Percentiles rank a stretch among this genome's conserved stretches.
phyloP scores from a whole-genome alignment of 2,113 vertebrate species.

The Pogonocichla stellata region DNA sequence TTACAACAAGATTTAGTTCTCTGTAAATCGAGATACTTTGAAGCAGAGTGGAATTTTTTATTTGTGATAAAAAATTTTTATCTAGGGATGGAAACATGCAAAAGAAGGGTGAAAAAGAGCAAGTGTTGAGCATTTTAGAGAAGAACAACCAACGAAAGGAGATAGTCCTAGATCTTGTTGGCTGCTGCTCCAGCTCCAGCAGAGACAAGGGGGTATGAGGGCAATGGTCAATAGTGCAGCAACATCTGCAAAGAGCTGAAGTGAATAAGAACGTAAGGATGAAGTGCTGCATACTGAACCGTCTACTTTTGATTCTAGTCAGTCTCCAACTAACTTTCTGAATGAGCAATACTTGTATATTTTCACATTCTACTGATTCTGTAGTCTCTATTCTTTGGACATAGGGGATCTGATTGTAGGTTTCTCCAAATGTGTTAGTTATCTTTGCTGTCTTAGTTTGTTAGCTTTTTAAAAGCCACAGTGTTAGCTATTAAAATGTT shows the following conservation, averaged over 20 bases:
- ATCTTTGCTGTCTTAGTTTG: background rate
- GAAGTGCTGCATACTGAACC: background rate
- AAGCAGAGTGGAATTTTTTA: background rate
- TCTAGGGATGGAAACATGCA: background rate
- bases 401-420: background rate
- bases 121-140: background rate
- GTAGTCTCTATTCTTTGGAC: background rate
- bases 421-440: background rate
- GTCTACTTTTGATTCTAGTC: background rate
- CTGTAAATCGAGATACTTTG: background rate
- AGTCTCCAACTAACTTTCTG: background rate
- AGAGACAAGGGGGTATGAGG: background rate
- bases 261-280: background rate
- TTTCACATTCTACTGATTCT: background rate
- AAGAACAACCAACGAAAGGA: background rate
- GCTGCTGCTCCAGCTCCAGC: background rate
- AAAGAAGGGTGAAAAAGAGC: background rate
- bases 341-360: background rate
- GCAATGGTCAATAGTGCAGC: background rate
- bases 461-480: background rate
- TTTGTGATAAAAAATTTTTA: background rate
- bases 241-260: background rate
- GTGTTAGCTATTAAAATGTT: background rate
- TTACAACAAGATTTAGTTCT: background rate
- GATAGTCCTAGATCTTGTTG: background rate